These are phyloP conservation scores for Agelaius phoeniceus DNA, from an alignment of 2,113 vertebrate species.

Conservation along the genomic window DNA sequence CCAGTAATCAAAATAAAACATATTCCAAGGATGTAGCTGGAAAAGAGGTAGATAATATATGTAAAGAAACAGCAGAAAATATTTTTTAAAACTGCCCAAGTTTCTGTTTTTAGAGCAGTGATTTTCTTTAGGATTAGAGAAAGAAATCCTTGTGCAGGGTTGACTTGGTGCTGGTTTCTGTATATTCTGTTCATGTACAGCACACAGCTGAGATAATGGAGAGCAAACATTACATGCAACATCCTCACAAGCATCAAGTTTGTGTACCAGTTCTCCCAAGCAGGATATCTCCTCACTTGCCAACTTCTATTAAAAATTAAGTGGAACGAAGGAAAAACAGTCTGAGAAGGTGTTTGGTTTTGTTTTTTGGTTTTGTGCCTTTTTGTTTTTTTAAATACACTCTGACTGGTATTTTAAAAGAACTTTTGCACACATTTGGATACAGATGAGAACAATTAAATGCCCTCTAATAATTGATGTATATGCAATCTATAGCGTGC, in stretches of 20 bases:
- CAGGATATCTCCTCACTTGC: not conserved
- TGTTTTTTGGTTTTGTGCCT: not conserved
- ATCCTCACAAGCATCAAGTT: not conserved
- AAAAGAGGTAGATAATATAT: not conserved
- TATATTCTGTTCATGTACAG: constrained; percentile 29
- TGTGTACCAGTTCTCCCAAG: not conserved
- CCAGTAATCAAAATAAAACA: not conserved
- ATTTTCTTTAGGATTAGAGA: not conserved
- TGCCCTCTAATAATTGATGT: constrained; percentile 61
- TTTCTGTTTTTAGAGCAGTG: not conserved
- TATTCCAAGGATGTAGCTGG: not conserved
- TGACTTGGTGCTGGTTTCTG: not conserved
- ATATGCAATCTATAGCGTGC: constrained; percentile 49
- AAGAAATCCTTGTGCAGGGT: not conserved
- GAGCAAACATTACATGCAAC: constrained; percentile 9
- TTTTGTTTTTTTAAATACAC: not conserved
- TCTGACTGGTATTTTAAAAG: constrained; percentile 1
- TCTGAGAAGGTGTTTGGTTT: not conserved
- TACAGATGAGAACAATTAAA: constrained; percentile 59
- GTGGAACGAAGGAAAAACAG: constrained; percentile 19
- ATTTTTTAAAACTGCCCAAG: not conserved
- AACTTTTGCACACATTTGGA: constrained; percentile 30
- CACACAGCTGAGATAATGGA: constrained; percentile 17
- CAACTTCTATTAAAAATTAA: constrained; percentile 31
- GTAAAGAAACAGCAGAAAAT: not conserved